Base-by-base conservation (phyloP, 2,113 vertebrate genomes). In the Toxostoma redivivum region DNA sequence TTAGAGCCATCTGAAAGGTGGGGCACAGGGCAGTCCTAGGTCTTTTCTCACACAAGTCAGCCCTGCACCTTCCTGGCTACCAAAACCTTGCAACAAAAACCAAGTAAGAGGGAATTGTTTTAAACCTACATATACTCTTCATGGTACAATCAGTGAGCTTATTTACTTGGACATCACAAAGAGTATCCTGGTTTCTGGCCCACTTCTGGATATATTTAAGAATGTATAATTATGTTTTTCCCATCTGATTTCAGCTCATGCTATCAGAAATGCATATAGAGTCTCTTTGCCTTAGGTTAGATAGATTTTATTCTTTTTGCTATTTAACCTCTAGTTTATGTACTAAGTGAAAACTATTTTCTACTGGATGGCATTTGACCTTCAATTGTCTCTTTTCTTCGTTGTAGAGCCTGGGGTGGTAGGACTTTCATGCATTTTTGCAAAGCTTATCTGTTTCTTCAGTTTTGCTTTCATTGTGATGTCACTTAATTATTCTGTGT, bases 1-100 rank as follows among this genome's bases (percentile, higher is more conserved):
- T 67, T 50, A 33, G 21, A 92, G 40, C 8, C 5, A 6, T 25
- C 14, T 90, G 31, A 51, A 37, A 71, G 30, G 1, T 25, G 15
- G 3, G 2, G 4, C 8, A 56, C 2, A 4, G 10, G 19, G 9
- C 20, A 60, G 5, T 11, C 11, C 10, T 27, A 28, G 5, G 8
- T 33, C 15, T 78, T 11, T 64, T 67, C 28, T 47, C 50, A 57
- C 31, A 78, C 35, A 72, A 91, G 6, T 7, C 15, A 64, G 4
- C 9, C 22, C 33, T 67, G 25, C 7, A 66, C 22, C 6, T 10
- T 47, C 11, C 38, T 37, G 8, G 9, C 4, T 56, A n/a, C 21
- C 11, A 56, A 64, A 92, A 56, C 7, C 10, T 77, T 69, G 33
- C 8, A 8, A 21, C 9, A 9, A 17, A 86, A 83, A 64, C 15